A percentile compares a stretch with the other conserved stretches of the same genome.
These are phyloP conservation scores for Diorhabda elongata DNA, from an alignment of 1,140 invertebrate genomes.

Conservation along the genomic window DNA sequence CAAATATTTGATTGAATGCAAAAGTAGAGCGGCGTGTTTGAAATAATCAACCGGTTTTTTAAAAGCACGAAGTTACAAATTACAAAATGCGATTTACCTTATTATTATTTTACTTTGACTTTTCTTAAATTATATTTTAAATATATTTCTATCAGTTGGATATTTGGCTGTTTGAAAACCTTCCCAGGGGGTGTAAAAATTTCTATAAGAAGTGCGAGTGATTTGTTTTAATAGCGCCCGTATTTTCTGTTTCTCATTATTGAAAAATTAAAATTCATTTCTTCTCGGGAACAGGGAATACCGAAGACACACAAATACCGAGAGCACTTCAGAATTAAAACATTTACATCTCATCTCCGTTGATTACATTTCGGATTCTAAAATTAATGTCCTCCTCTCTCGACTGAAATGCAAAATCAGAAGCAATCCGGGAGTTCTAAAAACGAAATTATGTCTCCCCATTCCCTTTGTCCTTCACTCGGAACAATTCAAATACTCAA, in stretches of 20 bases:
- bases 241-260: not conserved
- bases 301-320: conserved; percentile 31
- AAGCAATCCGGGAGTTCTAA: conserved; percentile 39
- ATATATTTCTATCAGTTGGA: not conserved
- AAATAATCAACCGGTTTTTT: too few relatives aligned
- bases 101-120: not conserved
- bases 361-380: conserved; percentile 45
- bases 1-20: too few relatives aligned
- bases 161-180: not conserved
- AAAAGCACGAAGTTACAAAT: too few relatives aligned
- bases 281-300: conserved; percentile 5
- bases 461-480: conserved; percentile 39
- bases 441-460: conserved; percentile 44
- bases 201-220: too few relatives aligned
- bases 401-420: conserved; percentile 42
- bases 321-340: conserved; percentile 39
- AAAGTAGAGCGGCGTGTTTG: too few relatives aligned
- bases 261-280: conserved; percentile 4
- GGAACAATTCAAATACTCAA: conserved; percentile 42
- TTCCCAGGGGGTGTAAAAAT: too few relatives aligned
- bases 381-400: conserved; percentile 39
- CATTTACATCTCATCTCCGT: conserved; percentile 42
- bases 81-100: not conserved
- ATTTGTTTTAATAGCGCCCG: not conserved
- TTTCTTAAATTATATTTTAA: not conserved